Evolutionary conservation across 2,888 invertebrate genomes (phyloP), one percentile per base, ranked within the genome.

Genomic region (Aromia moschata): DNA sequence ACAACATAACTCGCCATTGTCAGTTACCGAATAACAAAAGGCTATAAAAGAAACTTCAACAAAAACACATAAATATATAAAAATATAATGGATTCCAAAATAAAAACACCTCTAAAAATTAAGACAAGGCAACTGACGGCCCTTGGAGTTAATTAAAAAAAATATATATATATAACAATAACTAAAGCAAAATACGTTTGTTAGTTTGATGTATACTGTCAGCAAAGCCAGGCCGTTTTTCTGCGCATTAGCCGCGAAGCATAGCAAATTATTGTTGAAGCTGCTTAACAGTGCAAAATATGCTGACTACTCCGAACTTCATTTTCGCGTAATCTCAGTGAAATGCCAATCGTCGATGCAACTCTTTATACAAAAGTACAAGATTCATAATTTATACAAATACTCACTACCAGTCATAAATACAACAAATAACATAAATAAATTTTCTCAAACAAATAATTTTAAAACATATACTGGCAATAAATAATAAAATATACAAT

Each of bases 41-140:
- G 64, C 67, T 57, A 67, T 70, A 66, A 65, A 72, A 70, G 74
- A 72, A 71, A 69, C 68, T 64, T 72, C 70, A 77, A 77, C 75
- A 74, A 75, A 73, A 71, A 71, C 68, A 74, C 71, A 72, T 71
- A 74, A 75, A 76, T 71, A 76, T 74, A 75, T 73, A 76, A 74
- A 75, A 75, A 76, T 76, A 74, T 72, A 74, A 70, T 69, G 58
- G 65, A 65, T 70, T 71, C 68, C 65, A 72, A 69, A 68, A 69
- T n/a, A n/a, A n/a, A 69, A 70, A 64, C 69, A 70, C 15, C 31
- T 51, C 41, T 41, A 55, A 49, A 47, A 61, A 59, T 52, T 37
- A 51, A 60, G 61, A 54, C 46, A 66, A 71, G 74, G 75, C 74
- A 76, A 77, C 77, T 73, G 77, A 76, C 76, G 69, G 71, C 72